These are phyloP conservation scores for Liposcelis brunnea DNA, from an alignment of 2,888 invertebrate species.

Conservation along the genomic window DNA sequence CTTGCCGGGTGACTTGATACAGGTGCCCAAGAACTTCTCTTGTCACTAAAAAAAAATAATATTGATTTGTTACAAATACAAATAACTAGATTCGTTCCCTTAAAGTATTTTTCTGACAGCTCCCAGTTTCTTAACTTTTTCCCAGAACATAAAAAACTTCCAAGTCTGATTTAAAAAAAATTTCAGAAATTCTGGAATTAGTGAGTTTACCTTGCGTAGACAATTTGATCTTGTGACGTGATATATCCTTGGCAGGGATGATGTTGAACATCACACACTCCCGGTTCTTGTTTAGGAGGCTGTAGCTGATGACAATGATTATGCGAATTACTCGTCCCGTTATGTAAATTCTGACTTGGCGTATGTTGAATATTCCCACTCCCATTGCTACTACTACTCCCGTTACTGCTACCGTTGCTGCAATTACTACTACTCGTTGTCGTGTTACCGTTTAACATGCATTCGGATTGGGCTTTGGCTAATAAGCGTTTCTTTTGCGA, in stretches of 20 bases:
- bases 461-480: constrained; percentile 70
- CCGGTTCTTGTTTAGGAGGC: constrained; percentile 19
- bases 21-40: neutral
- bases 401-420: constrained; percentile 9
- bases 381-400: constrained; percentile 2
- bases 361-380: constrained; percentile 9
- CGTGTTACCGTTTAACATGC: constrained; percentile 15
- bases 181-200: no score
- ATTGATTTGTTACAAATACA: neutral
- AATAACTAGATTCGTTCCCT: no score
- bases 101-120: no score
- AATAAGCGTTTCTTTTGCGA: constrained; percentile 79
- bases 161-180: no score
- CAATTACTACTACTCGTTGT: constrained; percentile 7
- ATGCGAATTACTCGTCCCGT: neutral
- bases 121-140: no score
- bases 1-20: neutral
- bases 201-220: constrained; percentile 24
- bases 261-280: constrained; percentile 30
- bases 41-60: constrained; percentile 15
- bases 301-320: constrained; percentile 2
- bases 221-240: constrained; percentile 27
- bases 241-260: constrained; percentile 21
- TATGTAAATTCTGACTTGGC: neutral
- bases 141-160: no score